Base-by-base conservation (phyloP, 2,113 vertebrate genomes). In the Caloenas nicobarica region DNA sequence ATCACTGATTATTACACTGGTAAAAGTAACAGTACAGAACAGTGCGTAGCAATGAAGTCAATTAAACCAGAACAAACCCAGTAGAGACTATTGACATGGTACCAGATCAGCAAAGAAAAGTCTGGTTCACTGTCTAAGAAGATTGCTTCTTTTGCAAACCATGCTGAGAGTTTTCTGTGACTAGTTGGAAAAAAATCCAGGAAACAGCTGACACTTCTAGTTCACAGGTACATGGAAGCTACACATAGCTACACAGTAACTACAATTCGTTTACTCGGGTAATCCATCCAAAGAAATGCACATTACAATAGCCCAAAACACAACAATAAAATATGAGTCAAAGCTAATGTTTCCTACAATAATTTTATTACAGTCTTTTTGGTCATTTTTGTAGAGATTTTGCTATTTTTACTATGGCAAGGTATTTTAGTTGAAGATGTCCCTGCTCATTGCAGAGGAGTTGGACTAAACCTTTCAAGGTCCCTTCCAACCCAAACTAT, bases 281-380 rank as follows among this genome's bases (percentile, higher is more conserved):
- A 22, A 3, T 6, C 50, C 74, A 97, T 42, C 89, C 74, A 92
- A 76, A 71, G n/a, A 92, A 89, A 12, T 50, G 68, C 68, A 77
- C 3, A 3, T 16, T 33, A 44, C n/a, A 38, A 15, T 17, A 72
- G 36, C n/a, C 46, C 31, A 69, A 88, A 86, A 46, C 5, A 42
- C 0, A 0, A 7, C 4, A 28, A 36, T 13, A 69, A 79, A 38
- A 33, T 65, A 0, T 19, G 5, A 53, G 26, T 69, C 4, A 69
- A 65, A 91, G 42, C 3, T 38, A 18, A 22, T 7, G 6, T 16
- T 61, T 62, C 33, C 74, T 53, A 57, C 2, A 34, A 50, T 0
- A 50, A 53, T 25, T 56, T 5, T 65, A 9, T 18, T 40, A 21
- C 7, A 31, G 11, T 23, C 4, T 44, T 89, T 56, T 44, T 23